These are phyloP conservation scores for Vanessa tameamea DNA, from an alignment of 1,140 invertebrate genomes.

Conservation along the genomic window DNA sequence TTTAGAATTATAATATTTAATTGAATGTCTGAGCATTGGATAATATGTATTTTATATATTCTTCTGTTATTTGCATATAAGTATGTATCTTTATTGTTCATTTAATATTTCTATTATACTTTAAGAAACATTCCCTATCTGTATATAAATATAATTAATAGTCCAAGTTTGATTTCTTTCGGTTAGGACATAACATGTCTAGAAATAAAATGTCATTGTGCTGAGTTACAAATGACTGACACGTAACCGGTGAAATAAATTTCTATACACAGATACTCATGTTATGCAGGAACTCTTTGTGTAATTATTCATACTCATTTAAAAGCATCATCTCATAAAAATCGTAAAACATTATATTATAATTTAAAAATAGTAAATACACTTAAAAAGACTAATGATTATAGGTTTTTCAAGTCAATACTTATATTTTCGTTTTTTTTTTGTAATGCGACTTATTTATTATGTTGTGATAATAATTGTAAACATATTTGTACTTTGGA, in stretches of 20 bases:
- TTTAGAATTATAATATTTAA: too few relatives aligned
- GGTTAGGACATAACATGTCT: too few relatives aligned
- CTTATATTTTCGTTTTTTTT: conserved; percentile 51
- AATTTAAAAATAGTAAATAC: conserved; percentile 69
- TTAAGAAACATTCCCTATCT: too few relatives aligned
- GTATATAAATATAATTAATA: too few relatives aligned
- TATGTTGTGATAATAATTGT: conserved; percentile 64
- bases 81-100: too few relatives aligned
- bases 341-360: conserved; percentile 42
- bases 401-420: conserved; percentile 63
- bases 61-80: too few relatives aligned
- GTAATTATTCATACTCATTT: conserved; percentile 39
- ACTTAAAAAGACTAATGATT: conserved; percentile 66
- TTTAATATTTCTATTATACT: too few relatives aligned
- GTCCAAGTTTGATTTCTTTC: too few relatives aligned
- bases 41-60: too few relatives aligned
- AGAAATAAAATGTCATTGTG: background rate
- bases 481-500: conserved; percentile 42
- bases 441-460: conserved; percentile 63
- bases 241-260: conserved; percentile 60
- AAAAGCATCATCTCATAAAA: conserved; percentile 41
- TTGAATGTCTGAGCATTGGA: too few relatives aligned
- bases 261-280: conserved; percentile 52
- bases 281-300: background rate
- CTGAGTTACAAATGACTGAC: background rate